Percentiles rank a stretch among this genome's conserved stretches.
These are phyloP conservation scores for Scylla paramamosain DNA, from an alignment of 1,140 invertebrate genomes.

Conservation along the genomic window DNA sequence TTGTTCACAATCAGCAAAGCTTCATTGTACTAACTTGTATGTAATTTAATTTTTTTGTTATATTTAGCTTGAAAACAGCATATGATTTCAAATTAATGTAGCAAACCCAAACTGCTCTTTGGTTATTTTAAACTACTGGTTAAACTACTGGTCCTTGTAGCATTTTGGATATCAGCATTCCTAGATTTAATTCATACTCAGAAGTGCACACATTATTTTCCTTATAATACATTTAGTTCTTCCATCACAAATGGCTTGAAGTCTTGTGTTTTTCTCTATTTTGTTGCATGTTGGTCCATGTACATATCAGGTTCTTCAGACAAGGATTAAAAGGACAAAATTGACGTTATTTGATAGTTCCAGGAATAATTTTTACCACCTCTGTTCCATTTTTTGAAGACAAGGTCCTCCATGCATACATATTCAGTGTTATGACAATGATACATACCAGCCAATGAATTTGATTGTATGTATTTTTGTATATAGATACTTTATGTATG, in stretches of 20 bases:
- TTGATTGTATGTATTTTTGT: slow-evolving; percentile 73
- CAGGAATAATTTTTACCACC: not conserved
- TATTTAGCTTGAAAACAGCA: not conserved
- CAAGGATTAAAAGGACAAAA: not conserved
- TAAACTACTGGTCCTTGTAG: not conserved
- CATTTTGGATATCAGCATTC: not conserved
- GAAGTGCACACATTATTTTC: slow-evolving; percentile 12
- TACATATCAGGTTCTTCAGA: not conserved
- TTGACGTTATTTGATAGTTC: too few species aligned
- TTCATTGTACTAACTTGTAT: not conserved
- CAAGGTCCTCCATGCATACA: slow-evolving; percentile 55
- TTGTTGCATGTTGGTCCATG: not conserved
- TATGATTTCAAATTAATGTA: not conserved
- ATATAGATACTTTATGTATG: slow-evolving; percentile 70
- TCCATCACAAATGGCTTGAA: slow-evolving; percentile 19
- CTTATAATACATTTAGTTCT: not conserved
- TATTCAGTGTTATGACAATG: slow-evolving; percentile 70
- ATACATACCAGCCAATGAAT: slow-evolving; percentile 65
- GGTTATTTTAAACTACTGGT: not conserved
- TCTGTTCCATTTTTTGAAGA: not conserved
- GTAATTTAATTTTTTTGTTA: not conserved
- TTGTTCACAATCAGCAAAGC: too few species aligned
- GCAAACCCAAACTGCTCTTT: not conserved
- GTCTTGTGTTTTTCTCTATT: slow-evolving; percentile 31
- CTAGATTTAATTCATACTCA: not conserved